Conservation (phyloP, 2,113 vertebrate species). For the Nibea albiflora region DNA sequence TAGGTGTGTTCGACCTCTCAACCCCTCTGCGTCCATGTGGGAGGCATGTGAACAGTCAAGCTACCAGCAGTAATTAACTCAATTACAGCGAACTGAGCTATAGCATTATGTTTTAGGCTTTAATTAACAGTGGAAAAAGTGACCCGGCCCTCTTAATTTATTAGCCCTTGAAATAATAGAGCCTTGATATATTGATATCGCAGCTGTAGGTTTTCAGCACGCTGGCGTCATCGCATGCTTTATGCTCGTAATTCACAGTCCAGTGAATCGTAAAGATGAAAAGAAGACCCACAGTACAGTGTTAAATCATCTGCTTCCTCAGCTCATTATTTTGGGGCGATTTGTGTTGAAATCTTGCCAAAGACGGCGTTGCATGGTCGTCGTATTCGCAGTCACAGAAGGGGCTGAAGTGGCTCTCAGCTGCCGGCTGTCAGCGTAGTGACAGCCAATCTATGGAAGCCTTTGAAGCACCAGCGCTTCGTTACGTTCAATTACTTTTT, state of each 20-base stretch:
- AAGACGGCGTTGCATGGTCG: not conserved
- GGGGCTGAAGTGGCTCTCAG: constrained; percentile 68
- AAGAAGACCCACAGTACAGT: not conserved
- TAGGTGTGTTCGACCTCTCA: constrained; percentile 42
- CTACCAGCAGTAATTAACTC: constrained; percentile 59
- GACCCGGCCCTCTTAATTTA: constrained; percentile 45
- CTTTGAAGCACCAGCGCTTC: constrained; percentile 71
- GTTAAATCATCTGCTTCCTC: constrained; percentile 16
- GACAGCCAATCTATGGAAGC: constrained; percentile 67
- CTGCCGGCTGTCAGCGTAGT: constrained; percentile 69
- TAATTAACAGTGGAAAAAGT: constrained; percentile 50
- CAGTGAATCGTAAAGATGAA: not conserved
- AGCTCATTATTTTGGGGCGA: constrained; percentile 7
- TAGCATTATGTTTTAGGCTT: constrained; percentile 38
- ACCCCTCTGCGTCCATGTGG: constrained; percentile 25
- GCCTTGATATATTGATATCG: constrained; percentile 16
- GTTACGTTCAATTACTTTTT: constrained; percentile 62
- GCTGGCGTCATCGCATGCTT: constrained; percentile 6
- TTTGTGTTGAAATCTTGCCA: constrained; percentile 43
- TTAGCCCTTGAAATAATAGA: constrained; percentile 44
- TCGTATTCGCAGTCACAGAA: constrained; percentile 20
- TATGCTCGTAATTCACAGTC: constrained; percentile 6
- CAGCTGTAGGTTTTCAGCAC: constrained; percentile 25
- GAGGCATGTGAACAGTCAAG: constrained; percentile 41
- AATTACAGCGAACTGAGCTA: constrained; percentile 48